Percentiles rank a stretch among this genome's conserved stretches.
These are phyloP conservation scores for Helicoverpa assulta DNA, from an alignment of 2,888 invertebrate genomes.

Conservation along the genomic window DNA sequence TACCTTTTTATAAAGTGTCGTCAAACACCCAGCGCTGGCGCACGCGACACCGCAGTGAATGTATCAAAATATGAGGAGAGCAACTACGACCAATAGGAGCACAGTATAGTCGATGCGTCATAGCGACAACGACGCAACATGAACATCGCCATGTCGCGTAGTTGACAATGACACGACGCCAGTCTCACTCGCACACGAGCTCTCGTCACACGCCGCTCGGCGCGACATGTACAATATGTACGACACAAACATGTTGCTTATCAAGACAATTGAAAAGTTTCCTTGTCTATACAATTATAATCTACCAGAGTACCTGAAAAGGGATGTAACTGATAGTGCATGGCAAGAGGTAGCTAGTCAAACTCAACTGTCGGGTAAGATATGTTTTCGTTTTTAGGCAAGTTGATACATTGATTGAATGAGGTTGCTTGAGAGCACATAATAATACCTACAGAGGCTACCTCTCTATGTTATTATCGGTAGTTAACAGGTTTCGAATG, in stretches of 20 bases:
- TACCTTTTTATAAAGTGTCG: no score
- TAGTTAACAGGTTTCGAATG: no score
- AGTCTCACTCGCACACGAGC: slow-evolving; percentile 43
- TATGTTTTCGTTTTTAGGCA: slow-evolving; percentile 16
- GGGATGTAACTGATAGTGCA: slow-evolving; percentile 69
- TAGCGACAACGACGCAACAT: slow-evolving; percentile 66
- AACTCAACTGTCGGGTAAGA: slow-evolving; percentile 66
- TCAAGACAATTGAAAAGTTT: slow-evolving; percentile 68
- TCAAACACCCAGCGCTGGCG: slow-evolving; percentile 20
- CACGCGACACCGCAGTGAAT: slow-evolving; percentile 39
- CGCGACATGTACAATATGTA: slow-evolving; percentile 68
- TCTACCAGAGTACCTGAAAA: slow-evolving; percentile 68
- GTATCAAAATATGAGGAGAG: slow-evolving; percentile 42
- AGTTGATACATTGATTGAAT: neutral
- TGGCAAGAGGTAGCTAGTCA: slow-evolving; percentile 70
- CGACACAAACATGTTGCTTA: slow-evolving; percentile 69
- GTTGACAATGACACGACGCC: slow-evolving; percentile 63
- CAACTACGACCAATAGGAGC: slow-evolving; percentile 41
- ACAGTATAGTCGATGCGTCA: slow-evolving; percentile 60
- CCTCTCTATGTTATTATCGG: neutral
- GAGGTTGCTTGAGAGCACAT: neutral
- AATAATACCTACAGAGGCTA: neutral
- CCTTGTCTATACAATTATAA: slow-evolving; percentile 71
- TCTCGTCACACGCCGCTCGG: slow-evolving; percentile 16
- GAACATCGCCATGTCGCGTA: slow-evolving; percentile 65